Evolutionary conservation across 2,113 vertebrate genomes (phyloP).

Genomic region (Piliocolobus tephrosceles): DNA sequence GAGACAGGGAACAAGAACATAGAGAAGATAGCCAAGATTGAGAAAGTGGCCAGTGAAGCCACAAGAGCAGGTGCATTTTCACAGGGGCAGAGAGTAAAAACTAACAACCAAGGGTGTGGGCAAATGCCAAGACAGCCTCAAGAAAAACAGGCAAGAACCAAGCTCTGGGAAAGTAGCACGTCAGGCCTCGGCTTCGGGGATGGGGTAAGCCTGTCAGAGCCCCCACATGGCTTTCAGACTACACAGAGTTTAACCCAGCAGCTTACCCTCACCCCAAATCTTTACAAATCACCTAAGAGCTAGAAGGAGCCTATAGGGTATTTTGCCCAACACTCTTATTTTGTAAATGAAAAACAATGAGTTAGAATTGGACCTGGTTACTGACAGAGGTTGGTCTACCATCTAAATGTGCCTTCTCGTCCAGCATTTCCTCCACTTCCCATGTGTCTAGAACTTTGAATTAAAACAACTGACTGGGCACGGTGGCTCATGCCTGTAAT

Average conservation of each 20-base stretch:
- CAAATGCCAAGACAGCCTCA: not conserved
- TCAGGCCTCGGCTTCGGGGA: accelerated
- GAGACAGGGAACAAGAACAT: accelerated
- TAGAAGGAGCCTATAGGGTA: not conserved
- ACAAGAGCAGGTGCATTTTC: not conserved
- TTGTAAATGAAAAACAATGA: not conserved
- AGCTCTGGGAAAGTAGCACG: accelerated
- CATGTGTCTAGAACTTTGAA: not conserved
- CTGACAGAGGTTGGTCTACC: not conserved
- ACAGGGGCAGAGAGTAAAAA: not conserved
- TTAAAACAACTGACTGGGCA: not conserved
- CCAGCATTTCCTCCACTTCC: no score
- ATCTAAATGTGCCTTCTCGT: not conserved
- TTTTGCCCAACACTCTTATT: not conserved
- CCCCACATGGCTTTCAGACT: not conserved
- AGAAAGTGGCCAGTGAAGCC: not conserved
- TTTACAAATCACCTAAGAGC: no score
- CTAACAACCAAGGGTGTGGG: not conserved
- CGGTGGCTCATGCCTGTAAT: no score
- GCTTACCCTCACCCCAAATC: not conserved
- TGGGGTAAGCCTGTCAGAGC: no score
- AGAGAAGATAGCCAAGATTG: not conserved
- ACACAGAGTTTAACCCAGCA: not conserved
- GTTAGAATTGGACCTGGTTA: not conserved
- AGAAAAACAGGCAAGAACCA: not conserved